phyloP scores from a whole-genome alignment of 2,113 vertebrate species.

The Fukomys damarensis region DNA sequence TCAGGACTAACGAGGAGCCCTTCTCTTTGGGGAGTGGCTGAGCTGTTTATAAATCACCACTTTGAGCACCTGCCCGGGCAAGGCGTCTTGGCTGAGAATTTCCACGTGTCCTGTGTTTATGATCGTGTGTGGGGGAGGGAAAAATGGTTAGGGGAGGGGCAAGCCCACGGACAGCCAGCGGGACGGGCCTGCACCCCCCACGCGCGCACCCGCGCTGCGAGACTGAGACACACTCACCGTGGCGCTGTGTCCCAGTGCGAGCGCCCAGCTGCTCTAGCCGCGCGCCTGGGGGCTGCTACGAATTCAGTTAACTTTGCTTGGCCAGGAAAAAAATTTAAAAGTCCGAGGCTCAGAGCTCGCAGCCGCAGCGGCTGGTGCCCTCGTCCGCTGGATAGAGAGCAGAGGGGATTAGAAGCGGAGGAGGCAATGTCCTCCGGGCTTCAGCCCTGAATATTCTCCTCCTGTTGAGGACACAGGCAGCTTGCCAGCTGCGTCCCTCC shows the following conservation, averaged over 20 bases:
- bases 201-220: slow-evolving; percentile 59
- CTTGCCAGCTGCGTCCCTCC: neutral
- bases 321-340: neutral
- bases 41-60: slow-evolving; percentile 86
- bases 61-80: slow-evolving; percentile 74
- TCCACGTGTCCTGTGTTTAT: slow-evolving; percentile 82
- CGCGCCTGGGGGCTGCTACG: neutral
- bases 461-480: neutral
- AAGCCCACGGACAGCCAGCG: slow-evolving; percentile 43
- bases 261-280: neutral
- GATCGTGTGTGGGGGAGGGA: slow-evolving; percentile 69
- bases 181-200: neutral
- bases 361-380: neutral
- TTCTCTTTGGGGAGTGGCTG: slow-evolving; percentile 85
- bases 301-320: slow-evolving; percentile 22
- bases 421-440: neutral
- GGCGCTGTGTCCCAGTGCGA: neutral
- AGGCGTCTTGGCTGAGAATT: slow-evolving; percentile 79
- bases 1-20: slow-evolving; percentile 83
- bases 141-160: slow-evolving; percentile 80
- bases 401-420: neutral
- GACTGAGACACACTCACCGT: neutral
- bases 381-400: neutral
- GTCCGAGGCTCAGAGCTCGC: neutral
- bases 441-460: fast-evolving